Conservation (phyloP, 2,888 invertebrate species). For the Drosophila gaucha region DNA sequence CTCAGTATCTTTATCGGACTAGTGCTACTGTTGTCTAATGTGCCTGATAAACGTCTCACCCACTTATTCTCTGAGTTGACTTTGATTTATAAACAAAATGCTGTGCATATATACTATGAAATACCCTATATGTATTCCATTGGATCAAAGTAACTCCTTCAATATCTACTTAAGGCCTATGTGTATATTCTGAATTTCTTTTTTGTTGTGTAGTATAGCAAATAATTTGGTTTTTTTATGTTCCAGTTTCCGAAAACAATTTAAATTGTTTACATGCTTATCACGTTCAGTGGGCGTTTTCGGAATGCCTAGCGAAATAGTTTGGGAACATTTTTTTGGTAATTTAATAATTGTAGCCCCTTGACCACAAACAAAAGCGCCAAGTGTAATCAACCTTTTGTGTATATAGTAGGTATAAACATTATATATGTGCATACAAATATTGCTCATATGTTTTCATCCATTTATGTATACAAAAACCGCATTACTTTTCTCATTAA, state of each 20-base stretch:
- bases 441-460: background rate
- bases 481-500: constrained; percentile 1
- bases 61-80: constrained; percentile 28
- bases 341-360: constrained; percentile 23
- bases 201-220: constrained; percentile 4
- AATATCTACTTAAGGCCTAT: background rate
- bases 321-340: constrained; percentile 15
- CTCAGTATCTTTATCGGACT: constrained; percentile 41
- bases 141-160: background rate
- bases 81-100: constrained; percentile 35
- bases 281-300: constrained; percentile 23
- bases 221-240: constrained; percentile 36
- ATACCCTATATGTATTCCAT: constrained; percentile 1
- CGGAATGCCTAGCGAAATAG: constrained; percentile 23
- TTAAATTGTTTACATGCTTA: constrained; percentile 41
- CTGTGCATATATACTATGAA: background rate
- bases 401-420: constrained; percentile 10
- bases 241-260: constrained; percentile 35
- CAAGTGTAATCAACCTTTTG: constrained; percentile 4
- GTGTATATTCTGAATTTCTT: background rate
- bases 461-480: constrained; percentile 2
- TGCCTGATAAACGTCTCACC: constrained; percentile 37
- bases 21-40: constrained; percentile 44
- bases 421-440: background rate
- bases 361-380: constrained; percentile 16